These are phyloP conservation scores for Callaeas wilsoni DNA, from an alignment of 2,113 vertebrate species.

Conservation along the genomic window DNA sequence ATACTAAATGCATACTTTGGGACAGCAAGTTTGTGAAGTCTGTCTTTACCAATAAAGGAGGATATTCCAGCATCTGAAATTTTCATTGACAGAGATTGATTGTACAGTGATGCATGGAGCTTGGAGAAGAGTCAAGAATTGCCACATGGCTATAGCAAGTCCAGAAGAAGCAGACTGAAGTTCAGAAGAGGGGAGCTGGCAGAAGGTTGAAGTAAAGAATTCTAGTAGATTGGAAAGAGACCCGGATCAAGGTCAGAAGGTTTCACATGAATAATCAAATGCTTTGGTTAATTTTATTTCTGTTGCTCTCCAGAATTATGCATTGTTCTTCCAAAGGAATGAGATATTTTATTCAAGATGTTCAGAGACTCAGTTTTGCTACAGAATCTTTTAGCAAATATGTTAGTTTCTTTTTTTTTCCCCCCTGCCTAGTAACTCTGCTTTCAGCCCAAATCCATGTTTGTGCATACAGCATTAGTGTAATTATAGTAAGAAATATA, in stretches of 20 bases:
- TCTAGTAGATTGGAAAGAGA: not conserved
- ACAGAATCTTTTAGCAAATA: not conserved
- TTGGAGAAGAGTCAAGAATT: not conserved
- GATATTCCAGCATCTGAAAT: not conserved
- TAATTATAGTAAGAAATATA: not conserved
- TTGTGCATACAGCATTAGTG: not conserved
- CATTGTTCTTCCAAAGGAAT: not conserved
- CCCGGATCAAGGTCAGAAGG: not conserved
- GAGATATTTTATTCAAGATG: not conserved
- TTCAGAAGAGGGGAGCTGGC: not conserved
- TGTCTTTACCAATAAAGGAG: not conserved
- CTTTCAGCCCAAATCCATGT: not conserved
- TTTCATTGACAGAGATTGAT: not conserved
- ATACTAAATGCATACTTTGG: not conserved
- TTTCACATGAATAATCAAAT: not conserved
- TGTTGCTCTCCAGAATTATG: not conserved
- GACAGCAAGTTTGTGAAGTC: not conserved
- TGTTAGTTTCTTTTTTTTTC: not conserved
- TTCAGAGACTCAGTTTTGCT: not conserved
- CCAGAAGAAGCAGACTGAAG: not conserved
- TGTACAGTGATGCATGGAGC: accelerated
- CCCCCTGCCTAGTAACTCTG: not conserved
- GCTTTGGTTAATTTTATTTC: not conserved
- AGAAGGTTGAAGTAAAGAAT: not conserved
- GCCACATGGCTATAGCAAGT: not conserved